Evolutionary conservation across 1,140 invertebrate species (phyloP).

Genomic region (Proales similis): DNA sequence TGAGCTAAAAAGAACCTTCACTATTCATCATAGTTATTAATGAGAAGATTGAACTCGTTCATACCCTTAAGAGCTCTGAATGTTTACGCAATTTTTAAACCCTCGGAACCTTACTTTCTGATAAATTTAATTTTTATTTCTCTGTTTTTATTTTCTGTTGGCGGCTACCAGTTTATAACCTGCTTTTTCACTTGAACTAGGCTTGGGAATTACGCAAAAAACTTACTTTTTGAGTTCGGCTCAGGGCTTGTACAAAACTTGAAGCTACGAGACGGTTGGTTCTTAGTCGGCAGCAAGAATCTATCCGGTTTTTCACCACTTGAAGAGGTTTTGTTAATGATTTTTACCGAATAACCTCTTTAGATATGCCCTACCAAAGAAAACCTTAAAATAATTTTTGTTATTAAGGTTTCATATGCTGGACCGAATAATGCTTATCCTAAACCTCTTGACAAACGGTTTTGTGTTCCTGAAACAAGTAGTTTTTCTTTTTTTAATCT

Average conservation of each 20-base stretch:
- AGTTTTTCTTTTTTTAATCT: constrained; percentile 38
- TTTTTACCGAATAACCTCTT: neutral
- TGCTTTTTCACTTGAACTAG: constrained; percentile 39
- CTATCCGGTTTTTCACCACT: constrained; percentile 56
- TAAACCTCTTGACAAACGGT: constrained; percentile 39
- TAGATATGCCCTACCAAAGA: neutral
- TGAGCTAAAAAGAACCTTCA: too few relatives aligned
- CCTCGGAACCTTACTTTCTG: neutral
- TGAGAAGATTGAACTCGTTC: too few relatives aligned
- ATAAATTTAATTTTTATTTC: constrained; percentile 11
- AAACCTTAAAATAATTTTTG: neutral
- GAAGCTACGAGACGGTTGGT: constrained; percentile 58
- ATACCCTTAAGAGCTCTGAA: too few relatives aligned
- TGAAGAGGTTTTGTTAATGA: constrained; percentile 51
- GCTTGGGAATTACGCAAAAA: constrained; percentile 46
- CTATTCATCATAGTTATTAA: too few relatives aligned
- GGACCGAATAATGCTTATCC: constrained; percentile 39
- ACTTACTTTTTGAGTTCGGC: constrained; percentile 54
- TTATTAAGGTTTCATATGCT: constrained; percentile 38
- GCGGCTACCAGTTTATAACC: constrained; percentile 1
- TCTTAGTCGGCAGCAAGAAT: constrained; percentile 58
- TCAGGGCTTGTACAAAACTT: constrained; percentile 58
- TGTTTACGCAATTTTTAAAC: neutral
- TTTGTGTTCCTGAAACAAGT: constrained; percentile 42
- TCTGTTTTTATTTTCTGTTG: constrained; percentile 1